Evolutionary conservation across 2,888 invertebrate species (phyloP).

Genomic region (Bombyx huttoni): DNA sequence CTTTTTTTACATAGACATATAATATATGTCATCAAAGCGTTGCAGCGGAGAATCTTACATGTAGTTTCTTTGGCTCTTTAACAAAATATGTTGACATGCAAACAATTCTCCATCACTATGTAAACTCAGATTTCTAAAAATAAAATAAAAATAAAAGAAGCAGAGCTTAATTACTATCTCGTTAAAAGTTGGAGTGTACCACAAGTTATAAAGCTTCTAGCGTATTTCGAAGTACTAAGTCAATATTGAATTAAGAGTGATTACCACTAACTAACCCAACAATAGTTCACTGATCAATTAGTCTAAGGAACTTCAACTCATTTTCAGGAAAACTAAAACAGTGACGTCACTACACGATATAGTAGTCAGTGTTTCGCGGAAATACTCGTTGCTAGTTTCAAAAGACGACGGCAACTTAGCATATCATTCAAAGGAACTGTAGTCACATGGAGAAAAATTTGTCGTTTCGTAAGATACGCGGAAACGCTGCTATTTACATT

Average conservation of each 20-base stretch:
- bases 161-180: too few relatives aligned
- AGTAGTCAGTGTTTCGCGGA: slow-evolving; percentile 2
- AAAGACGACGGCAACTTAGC: slow-evolving; percentile 11
- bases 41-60: too few relatives aligned
- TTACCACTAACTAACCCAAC: not conserved
- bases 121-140: too few relatives aligned
- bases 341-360: slow-evolving; percentile 3
- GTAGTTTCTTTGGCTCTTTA: too few relatives aligned
- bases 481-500: slow-evolving; percentile 22
- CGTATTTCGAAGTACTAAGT: too few relatives aligned
- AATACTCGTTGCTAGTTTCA: slow-evolving; percentile 3
- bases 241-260: too few relatives aligned
- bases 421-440: slow-evolving; percentile 22
- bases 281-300: not conserved
- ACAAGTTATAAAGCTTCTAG: too few relatives aligned
- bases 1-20: too few relatives aligned
- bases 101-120: too few relatives aligned
- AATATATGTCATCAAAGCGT: too few relatives aligned
- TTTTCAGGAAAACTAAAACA: not conserved
- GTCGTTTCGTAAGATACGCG: slow-evolving; percentile 18
- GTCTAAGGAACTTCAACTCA: not conserved
- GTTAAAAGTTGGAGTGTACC: not conserved
- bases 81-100: too few relatives aligned
- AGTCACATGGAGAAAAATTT: slow-evolving; percentile 22
- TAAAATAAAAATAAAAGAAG: too few relatives aligned